Percentiles rank a stretch among this genome's conserved stretches.
Evolutionary conservation across 2,797 vertebrate species (phyloP).

Genomic region (Sitta carolinensis): DNA sequence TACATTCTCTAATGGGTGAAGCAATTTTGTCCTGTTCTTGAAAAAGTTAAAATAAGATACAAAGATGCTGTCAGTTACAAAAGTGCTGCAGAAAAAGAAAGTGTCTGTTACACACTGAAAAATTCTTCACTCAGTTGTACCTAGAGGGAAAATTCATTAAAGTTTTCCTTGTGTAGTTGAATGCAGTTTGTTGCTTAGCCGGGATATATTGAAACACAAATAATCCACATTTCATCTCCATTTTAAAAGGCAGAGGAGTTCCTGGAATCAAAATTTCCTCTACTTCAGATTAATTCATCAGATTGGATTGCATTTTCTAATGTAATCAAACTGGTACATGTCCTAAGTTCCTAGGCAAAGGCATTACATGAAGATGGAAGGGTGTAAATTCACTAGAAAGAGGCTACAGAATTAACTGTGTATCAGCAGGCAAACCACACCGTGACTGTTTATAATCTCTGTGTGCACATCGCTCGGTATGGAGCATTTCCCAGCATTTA

Average conservation of each 20-base stretch:
- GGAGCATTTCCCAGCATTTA: background rate
- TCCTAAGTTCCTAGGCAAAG: background rate
- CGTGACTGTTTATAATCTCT: background rate
- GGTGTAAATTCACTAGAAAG: constrained; percentile 1
- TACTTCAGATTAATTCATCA: background rate
- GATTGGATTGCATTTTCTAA: background rate
- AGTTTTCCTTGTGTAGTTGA: background rate
- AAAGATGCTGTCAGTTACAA: background rate
- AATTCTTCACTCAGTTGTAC: background rate
- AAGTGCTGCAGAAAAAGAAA: background rate
- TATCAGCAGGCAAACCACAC: background rate
- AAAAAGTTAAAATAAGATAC: background rate
- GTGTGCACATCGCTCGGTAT: rapidly evolving
- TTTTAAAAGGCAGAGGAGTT: background rate
- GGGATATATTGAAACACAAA: background rate
- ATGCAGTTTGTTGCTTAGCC: background rate
- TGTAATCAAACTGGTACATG: background rate
- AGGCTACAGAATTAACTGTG: background rate
- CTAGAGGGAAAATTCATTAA: constrained; percentile 24
- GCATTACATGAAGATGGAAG: background rate
- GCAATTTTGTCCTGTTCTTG: background rate
- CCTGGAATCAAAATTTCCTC: background rate
- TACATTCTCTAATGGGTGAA: background rate
- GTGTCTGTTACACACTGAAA: background rate
- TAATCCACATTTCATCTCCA: background rate